These are phyloP conservation scores for Ataeniobius toweri DNA, from an alignment of 2,797 vertebrate species.

Conservation along the genomic window DNA sequence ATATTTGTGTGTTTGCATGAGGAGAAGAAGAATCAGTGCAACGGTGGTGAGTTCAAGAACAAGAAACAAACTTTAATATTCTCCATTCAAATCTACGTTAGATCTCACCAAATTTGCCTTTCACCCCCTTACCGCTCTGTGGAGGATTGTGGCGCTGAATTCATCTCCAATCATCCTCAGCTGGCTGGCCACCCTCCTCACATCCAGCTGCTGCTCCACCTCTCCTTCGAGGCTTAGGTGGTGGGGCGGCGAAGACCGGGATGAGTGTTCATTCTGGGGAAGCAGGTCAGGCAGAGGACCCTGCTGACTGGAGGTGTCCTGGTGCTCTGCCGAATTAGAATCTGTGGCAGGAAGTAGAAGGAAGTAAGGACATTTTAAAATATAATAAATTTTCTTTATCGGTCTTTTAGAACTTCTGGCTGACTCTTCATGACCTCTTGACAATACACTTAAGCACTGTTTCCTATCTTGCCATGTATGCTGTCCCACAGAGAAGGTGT, in stretches of 20 bases:
- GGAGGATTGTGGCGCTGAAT: constrained; percentile 66
- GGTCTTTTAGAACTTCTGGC: too few relatives aligned
- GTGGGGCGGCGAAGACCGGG: constrained; percentile 26
- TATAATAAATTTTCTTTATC: too few relatives aligned
- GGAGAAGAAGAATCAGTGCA: neutral
- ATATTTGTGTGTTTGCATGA: neutral
- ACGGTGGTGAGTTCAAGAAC: neutral
- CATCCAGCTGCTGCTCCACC: constrained; percentile 45
- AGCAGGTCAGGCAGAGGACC: constrained; percentile 67
- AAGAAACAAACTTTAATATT: neutral
- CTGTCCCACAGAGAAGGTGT: too few relatives aligned
- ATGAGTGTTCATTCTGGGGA: constrained; percentile 51
- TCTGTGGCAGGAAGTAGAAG: constrained; percentile 29
- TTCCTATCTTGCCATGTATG: too few relatives aligned
- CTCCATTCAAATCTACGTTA: neutral
- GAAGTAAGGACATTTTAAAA: too few relatives aligned
- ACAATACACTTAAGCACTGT: too few relatives aligned
- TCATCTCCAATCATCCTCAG: constrained; percentile 78
- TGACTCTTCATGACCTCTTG: too few relatives aligned
- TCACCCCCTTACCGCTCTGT: constrained; percentile 70
- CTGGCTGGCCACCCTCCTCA: constrained; percentile 68
- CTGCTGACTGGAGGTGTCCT: constrained; percentile 24
- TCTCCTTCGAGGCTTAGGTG: constrained; percentile 32
- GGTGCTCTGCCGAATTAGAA: constrained; percentile 34
- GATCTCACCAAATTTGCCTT: neutral